A percentile compares a stretch with the other conserved stretches of the same genome.
Conservation (phyloP, 2,888 invertebrate genomes). For the Amblyjoppa fuscipennis region DNA sequence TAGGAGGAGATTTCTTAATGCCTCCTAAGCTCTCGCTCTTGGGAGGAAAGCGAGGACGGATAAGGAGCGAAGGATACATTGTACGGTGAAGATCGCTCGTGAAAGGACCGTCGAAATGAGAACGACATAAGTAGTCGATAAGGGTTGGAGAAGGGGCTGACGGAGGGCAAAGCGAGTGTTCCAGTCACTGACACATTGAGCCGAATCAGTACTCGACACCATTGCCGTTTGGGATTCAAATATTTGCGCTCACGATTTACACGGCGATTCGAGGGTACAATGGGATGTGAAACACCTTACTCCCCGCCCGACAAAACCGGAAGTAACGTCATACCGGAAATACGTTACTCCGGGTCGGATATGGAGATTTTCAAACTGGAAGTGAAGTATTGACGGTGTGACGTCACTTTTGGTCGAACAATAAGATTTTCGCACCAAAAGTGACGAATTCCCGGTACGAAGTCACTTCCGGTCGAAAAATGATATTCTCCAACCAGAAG, state of each 20-base stretch:
- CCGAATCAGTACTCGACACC: neutral
- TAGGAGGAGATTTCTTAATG: conserved; percentile 67
- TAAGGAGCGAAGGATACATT: conserved; percentile 63
- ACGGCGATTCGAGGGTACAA: neutral
- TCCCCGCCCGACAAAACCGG: too few relatives aligned
- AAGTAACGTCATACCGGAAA: too few relatives aligned
- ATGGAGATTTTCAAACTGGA: too few relatives aligned
- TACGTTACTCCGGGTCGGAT: too few relatives aligned
- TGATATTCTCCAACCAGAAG: too few relatives aligned
- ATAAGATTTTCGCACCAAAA: too few relatives aligned
- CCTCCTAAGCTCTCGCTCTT: conserved; percentile 33
- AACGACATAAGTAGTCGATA: neutral
- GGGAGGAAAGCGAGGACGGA: conserved; percentile 50
- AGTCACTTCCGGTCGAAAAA: too few relatives aligned
- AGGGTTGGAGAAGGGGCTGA: conserved; percentile 16
- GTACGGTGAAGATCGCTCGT: conserved; percentile 35
- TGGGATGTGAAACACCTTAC: too few relatives aligned
- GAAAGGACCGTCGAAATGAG: conserved; percentile 32
- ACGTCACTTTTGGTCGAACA: too few relatives aligned
- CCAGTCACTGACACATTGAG: conserved; percentile 43
- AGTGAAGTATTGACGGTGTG: too few relatives aligned
- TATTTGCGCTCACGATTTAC: neutral
- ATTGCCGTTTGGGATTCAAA: neutral
- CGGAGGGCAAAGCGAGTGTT: neutral
- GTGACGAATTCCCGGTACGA: too few relatives aligned